Base-by-base conservation (phyloP, 1,140 invertebrate genomes). In the Drosophila eugracilis region DNA sequence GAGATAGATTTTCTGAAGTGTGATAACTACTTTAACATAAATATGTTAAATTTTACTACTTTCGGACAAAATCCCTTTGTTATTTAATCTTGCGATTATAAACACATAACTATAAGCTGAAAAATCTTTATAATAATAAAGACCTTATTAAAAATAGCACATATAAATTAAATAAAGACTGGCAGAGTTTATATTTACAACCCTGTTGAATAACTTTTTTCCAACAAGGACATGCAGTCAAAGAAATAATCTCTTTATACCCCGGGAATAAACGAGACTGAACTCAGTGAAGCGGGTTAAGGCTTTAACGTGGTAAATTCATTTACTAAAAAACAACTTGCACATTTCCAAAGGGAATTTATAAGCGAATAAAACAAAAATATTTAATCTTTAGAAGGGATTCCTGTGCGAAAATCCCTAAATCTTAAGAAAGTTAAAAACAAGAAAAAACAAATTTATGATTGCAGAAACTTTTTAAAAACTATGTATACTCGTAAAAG, bases 261-360 rank as follows among this genome's bases (percentile, higher is more conserved):
- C 9, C 36, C 14, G 7, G 15, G 2, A 37, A 37, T 0, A 53
- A 39, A 1, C 21, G 4, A 26, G 15, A 26, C 21, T 26, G 34
- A 7, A 24, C 24, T 53, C 17, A 30, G 1, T 12, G 10, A 22
- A 34, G 47, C 47, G 12, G 14, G 2, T 24, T 19, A n/a, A 24
- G 7, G n/a, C 12, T 36, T 24, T 19, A 5, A 14, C 7, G 30
- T 54, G 14, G 5, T 0, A 36, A 54, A 14, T 10, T 54, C 15
- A 54, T 58, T 58, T 58, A n/a, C 15, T 36, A 34, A 34, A 58
- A 55, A 54, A 26, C 19, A 22, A 57, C 5, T 52, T 4, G 21
- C 4, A 32, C 4, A 14, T 1, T 7, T 10, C 1, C 3, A 55
- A 54, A 54, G 12, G 3, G 14, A 54, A 19, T 26, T 26, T 10